Conservation (phyloP, 2,888 invertebrate genomes). For the Amaurobius ferox region DNA sequence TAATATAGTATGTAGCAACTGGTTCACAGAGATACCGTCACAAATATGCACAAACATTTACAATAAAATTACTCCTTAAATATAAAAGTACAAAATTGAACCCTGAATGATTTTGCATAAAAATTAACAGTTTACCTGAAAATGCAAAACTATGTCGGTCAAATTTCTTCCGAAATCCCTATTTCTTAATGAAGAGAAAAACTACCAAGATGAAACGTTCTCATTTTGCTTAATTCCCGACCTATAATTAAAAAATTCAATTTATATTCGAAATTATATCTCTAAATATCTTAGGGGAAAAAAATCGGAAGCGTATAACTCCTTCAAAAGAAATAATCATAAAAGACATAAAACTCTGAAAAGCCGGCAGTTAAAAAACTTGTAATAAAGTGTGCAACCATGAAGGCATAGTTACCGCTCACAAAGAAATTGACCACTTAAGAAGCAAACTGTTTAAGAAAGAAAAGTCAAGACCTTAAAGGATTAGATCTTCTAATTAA, state of each 20-base stretch:
- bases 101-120: too few relatives aligned
- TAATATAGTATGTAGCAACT: too few relatives aligned
- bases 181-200: too few relatives aligned
- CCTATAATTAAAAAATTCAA: conserved; percentile 34
- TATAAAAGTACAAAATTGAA: too few relatives aligned
- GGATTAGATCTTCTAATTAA: conserved; percentile 69
- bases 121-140: too few relatives aligned
- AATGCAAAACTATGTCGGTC: too few relatives aligned
- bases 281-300: conserved; percentile 7
- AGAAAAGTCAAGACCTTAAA: conserved; percentile 51
- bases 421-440: conserved; percentile 69
- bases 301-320: conserved; percentile 19
- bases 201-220: too few relatives aligned
- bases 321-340: conserved; percentile 51
- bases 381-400: conserved; percentile 58
- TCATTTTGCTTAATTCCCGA: background rate
- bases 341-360: conserved; percentile 59
- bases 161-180: too few relatives aligned
- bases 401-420: conserved; percentile 31
- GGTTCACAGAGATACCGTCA: too few relatives aligned
- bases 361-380: background rate
- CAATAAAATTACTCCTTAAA: too few relatives aligned
- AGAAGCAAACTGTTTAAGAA: conserved; percentile 46
- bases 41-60: too few relatives aligned
- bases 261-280: conserved; percentile 14